Evolutionary conservation across 2,113 vertebrate genomes (phyloP).

Genomic region (Erinaceus europaeus): DNA sequence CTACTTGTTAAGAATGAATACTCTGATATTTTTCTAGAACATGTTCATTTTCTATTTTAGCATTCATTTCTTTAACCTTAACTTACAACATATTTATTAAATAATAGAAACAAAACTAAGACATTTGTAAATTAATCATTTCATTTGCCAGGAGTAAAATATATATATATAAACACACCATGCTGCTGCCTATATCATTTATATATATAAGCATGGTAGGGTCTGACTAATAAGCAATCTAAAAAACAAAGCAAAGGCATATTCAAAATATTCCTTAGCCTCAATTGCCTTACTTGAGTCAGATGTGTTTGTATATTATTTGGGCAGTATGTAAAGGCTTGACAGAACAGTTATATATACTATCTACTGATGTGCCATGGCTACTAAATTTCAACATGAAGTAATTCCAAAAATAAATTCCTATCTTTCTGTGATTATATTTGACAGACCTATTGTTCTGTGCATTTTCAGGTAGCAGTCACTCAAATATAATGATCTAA

Average conservation of each 20-base stretch:
- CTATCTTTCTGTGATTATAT: conserved; percentile 41
- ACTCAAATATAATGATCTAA: conserved; percentile 58
- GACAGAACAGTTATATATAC: conserved; percentile 3
- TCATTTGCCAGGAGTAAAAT: not conserved
- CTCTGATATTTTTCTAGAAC: not conserved
- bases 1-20: not conserved
- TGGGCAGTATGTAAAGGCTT: conserved; percentile 36
- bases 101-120: not conserved
- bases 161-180: not conserved
- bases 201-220: not conserved
- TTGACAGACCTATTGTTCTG: conserved; percentile 47
- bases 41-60: not conserved
- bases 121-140: not conserved
- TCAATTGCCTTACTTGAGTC: not conserved
- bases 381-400: conserved; percentile 42
- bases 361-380: conserved; percentile 27
- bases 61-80: not conserved
- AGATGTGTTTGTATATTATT: not conserved
- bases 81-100: not conserved
- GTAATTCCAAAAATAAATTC: not conserved
- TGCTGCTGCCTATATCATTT: not conserved
- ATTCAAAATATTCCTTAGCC: not conserved
- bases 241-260: not conserved
- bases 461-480: conserved; percentile 55
- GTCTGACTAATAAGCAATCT: not conserved